Evolutionary conservation across 2,888 invertebrate species (phyloP).

Genomic region (Crematogaster levior): DNA sequence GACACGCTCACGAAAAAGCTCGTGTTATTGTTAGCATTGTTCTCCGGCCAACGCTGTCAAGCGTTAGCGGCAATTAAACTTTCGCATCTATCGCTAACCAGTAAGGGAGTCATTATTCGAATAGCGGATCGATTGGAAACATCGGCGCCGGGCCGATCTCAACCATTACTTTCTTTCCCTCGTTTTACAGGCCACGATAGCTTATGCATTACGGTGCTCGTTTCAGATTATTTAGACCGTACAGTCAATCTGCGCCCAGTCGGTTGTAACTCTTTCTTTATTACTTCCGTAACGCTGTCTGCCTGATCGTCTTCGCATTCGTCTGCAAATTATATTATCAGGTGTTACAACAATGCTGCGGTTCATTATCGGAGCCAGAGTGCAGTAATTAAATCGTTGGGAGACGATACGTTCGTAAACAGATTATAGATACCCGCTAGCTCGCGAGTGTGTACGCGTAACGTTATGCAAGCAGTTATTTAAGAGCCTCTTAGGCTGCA

Average conservation of each 20-base stretch:
- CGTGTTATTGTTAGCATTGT: conserved; percentile 60
- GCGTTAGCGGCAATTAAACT: too few species aligned
- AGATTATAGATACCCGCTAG: conserved; percentile 59
- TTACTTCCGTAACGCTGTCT: background rate
- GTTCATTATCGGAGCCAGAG: conserved; percentile 59
- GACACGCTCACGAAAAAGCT: conserved; percentile 45
- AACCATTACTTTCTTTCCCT: too few species aligned
- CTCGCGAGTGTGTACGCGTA: conserved; percentile 21
- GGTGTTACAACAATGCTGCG: conserved; percentile 59
- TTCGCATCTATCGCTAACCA: too few species aligned
- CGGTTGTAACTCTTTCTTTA: background rate
- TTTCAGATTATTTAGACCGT: background rate
- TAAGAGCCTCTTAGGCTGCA: conserved; percentile 20
- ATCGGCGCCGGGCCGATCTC: too few species aligned
- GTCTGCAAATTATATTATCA: conserved; percentile 59
- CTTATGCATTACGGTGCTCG: too few species aligned
- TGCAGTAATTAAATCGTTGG: conserved; percentile 56
- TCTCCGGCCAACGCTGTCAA: conserved; percentile 63
- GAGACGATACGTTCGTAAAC: conserved; percentile 64
- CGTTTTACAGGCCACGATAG: too few species aligned
- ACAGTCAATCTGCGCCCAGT: background rate
- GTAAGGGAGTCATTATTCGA: too few species aligned
- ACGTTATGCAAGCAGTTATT: conserved; percentile 64
- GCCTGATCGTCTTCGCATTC: background rate
- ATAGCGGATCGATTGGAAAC: too few species aligned